Conservation (phyloP, 2,797 vertebrate species). For the Rousettus madagascariensis region DNA sequence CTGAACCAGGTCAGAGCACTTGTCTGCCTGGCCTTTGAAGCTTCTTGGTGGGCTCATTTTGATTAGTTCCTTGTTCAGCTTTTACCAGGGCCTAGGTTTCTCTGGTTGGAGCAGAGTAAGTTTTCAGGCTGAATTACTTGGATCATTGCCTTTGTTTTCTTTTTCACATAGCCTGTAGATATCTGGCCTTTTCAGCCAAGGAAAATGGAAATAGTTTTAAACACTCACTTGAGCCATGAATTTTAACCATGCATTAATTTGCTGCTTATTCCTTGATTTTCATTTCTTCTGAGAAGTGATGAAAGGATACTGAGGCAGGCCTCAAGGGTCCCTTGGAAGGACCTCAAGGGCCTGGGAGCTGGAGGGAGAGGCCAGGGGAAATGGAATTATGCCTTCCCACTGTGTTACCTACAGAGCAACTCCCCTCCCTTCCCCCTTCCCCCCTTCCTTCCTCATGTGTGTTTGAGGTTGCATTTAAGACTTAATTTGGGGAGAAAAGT, state of each 20-base stretch:
- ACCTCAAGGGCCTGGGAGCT: background rate
- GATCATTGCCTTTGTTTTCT: slow-evolving; percentile 64
- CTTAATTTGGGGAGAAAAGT: background rate
- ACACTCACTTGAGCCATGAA: slow-evolving; percentile 53
- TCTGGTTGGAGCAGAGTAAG: slow-evolving; percentile 49
- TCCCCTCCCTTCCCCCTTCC: fast-evolving
- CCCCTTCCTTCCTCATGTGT: background rate
- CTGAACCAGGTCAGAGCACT: background rate
- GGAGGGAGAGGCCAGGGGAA: background rate
- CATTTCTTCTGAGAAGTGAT: slow-evolving; percentile 21
- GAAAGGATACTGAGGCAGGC: background rate
- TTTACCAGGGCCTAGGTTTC: background rate
- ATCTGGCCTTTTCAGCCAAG: slow-evolving; percentile 71
- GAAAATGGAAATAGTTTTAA: slow-evolving; percentile 73
- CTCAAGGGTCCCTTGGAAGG: background rate
- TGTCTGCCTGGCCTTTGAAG: background rate
- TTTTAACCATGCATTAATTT: slow-evolving; percentile 59
- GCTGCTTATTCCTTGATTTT: slow-evolving; percentile 58
- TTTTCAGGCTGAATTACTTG: slow-evolving; percentile 65
- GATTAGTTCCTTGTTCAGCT: background rate
- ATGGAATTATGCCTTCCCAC: background rate
- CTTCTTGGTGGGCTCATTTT: background rate
- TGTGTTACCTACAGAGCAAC: background rate
- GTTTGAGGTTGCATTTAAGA: background rate
- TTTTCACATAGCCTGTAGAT: slow-evolving; percentile 64